A percentile compares a stretch with the other conserved stretches of the same genome.
Evolutionary conservation across 2,888 invertebrate species (phyloP).

Genomic region (Mimumesa dahlbomi): DNA sequence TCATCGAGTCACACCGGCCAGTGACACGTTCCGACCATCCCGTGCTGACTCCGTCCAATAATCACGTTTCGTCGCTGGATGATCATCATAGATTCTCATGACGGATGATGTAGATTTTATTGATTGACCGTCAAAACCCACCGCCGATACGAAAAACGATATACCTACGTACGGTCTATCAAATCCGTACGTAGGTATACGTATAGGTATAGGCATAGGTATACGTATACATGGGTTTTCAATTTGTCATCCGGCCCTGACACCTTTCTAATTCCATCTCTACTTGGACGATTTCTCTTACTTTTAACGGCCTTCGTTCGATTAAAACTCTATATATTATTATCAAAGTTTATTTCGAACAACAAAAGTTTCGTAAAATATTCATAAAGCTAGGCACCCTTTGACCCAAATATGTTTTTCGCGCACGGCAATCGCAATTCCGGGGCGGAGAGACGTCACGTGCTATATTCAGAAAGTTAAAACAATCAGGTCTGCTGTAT

Average conservation of each 20-base stretch:
- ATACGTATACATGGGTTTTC: no score
- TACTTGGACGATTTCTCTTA: no score
- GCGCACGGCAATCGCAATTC: not conserved
- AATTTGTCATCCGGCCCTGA: no score
- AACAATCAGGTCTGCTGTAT: not conserved
- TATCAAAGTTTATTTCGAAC: no score
- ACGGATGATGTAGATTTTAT: constrained; percentile 16
- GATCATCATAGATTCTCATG: constrained; percentile 45
- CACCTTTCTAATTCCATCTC: no score
- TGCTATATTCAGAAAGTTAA: not conserved
- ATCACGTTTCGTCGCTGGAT: constrained; percentile 46
- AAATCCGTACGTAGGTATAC: not conserved
- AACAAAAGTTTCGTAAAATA: no score
- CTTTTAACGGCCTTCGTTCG: no score
- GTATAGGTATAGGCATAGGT: no score
- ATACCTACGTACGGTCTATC: no score
- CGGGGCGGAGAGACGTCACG: not conserved
- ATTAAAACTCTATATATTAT: no score
- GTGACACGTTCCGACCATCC: constrained; percentile 39
- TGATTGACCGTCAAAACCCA: constrained; percentile 6
- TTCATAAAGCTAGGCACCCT: not conserved
- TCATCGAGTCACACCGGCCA: constrained; percentile 34
- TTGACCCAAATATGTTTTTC: not conserved
- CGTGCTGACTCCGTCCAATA: constrained; percentile 41
- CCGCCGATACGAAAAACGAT: not conserved